Conservation (phyloP, 1,140 invertebrate species). For the Drosophila eugracilis region DNA sequence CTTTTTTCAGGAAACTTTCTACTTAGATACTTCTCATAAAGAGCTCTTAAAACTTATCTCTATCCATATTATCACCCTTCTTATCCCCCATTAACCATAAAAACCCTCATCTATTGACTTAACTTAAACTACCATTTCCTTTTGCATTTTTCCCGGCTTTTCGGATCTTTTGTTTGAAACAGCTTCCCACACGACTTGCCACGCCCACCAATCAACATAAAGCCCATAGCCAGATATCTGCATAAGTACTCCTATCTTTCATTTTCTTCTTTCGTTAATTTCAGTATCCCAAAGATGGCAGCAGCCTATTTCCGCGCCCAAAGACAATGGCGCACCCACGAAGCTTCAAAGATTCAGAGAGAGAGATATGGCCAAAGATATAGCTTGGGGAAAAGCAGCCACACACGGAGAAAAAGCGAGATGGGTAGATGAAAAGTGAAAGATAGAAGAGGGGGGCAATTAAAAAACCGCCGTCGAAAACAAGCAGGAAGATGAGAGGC, state of each 20-base stretch:
- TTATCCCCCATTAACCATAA: background rate
- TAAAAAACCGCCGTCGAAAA: slow-evolving; percentile 59
- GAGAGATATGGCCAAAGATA: background rate
- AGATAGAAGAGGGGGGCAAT: slow-evolving; percentile 49
- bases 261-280: too few relatives aligned
- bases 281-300: slow-evolving; percentile 38
- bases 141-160: background rate
- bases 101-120: background rate
- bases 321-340: slow-evolving; percentile 46
- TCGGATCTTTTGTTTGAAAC: slow-evolving; percentile 8
- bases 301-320: slow-evolving; percentile 55
- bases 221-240: slow-evolving; percentile 4
- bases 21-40: too few relatives aligned
- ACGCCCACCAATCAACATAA: slow-evolving; percentile 36
- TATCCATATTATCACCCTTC: background rate
- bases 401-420: slow-evolving; percentile 56
- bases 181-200: slow-evolving; percentile 42
- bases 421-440: slow-evolving; percentile 9
- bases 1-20: too few relatives aligned
- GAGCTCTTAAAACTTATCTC: background rate
- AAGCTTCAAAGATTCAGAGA: slow-evolving; percentile 12
- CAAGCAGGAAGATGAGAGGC: slow-evolving; percentile 63
- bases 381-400: slow-evolving; percentile 19
- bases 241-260: slow-evolving; percentile 8
- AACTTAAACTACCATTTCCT: slow-evolving; percentile 1